Conservation (phyloP, 2,888 invertebrate genomes). For the Acleris laterana region DNA sequence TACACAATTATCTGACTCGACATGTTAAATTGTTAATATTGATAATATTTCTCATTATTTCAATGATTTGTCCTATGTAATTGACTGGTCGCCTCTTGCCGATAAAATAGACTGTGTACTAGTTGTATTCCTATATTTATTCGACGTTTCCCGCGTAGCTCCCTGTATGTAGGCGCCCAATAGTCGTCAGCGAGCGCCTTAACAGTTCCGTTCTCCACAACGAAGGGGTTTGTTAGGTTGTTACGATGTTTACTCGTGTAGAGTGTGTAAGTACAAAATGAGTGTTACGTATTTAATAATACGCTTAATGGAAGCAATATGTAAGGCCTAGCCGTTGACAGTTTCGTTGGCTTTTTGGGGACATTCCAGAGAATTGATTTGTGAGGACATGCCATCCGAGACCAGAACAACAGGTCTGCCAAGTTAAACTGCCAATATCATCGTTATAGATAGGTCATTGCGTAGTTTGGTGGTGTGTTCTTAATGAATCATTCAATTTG, state of each 20-base stretch:
- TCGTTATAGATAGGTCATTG: background rate
- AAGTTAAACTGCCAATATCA: background rate
- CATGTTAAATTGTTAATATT: background rate
- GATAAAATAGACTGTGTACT: slow-evolving; percentile 71
- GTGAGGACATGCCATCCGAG: slow-evolving; percentile 18
- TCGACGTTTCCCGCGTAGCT: slow-evolving; percentile 65
- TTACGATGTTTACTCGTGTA: slow-evolving; percentile 72
- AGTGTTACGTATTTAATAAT: slow-evolving; percentile 74
- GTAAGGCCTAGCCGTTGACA: slow-evolving; percentile 61
- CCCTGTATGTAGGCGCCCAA: slow-evolving; percentile 40
- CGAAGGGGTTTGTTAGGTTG: slow-evolving; percentile 80
- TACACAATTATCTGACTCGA: background rate
- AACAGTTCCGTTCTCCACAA: slow-evolving; percentile 72
- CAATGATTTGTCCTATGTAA: slow-evolving; percentile 8
- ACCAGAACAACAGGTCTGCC: background rate
- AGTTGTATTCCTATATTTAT: slow-evolving; percentile 72
- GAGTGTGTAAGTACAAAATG: slow-evolving; percentile 79
- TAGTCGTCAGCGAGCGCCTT: slow-evolving; percentile 5
- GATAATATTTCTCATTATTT: slow-evolving; percentile 1
- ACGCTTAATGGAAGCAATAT: slow-evolving; percentile 78
- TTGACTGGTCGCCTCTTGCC: slow-evolving; percentile 52
- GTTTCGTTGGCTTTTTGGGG: slow-evolving; percentile 53
- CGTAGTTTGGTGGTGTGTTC: slow-evolving; percentile 12
- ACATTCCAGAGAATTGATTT: slow-evolving; percentile 71
- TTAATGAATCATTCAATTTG: slow-evolving; percentile 3